Percentiles rank a stretch among this genome's conserved stretches.
Evolutionary conservation across 1,140 invertebrate genomes (phyloP).

Genomic region (Drosophila burlai): DNA sequence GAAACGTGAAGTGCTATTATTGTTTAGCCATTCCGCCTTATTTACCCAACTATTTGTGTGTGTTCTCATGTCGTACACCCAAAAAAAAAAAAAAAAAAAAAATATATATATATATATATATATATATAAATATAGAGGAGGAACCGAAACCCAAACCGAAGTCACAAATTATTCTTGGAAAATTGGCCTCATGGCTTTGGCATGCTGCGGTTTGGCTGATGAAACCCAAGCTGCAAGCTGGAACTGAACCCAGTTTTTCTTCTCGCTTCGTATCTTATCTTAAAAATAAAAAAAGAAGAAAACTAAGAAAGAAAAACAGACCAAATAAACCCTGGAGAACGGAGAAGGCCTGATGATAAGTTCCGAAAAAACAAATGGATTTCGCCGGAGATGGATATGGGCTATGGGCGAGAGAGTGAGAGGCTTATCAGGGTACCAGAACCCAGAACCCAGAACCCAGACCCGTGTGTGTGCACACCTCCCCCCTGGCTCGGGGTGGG

Average conservation of each 20-base stretch:
- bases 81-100: background rate
- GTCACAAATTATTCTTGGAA: constrained; percentile 73
- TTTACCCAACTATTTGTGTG: constrained; percentile 37
- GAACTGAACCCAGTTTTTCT: constrained; percentile 33
- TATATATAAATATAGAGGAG: background rate
- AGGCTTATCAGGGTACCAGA: constrained; percentile 56
- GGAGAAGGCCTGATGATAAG: constrained; percentile 61
- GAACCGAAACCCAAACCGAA: constrained; percentile 24
- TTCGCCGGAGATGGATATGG: constrained; percentile 21
- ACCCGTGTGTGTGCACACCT: constrained; percentile 1
- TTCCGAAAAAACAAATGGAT: constrained; percentile 51
- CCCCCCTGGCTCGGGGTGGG: background rate
- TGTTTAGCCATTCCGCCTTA: constrained; percentile 31
- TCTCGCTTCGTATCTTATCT: constrained; percentile 13
- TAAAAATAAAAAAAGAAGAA: constrained; percentile 51
- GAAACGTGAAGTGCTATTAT: constrained; percentile 39
- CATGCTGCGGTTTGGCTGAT: constrained; percentile 56
- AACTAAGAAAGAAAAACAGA: constrained; percentile 9
- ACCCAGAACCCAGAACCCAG: background rate
- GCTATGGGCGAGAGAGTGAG: background rate
- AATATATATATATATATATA: too few species aligned
- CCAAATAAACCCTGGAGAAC: constrained; percentile 16
- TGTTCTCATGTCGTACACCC: background rate
- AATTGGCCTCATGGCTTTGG: constrained; percentile 75
- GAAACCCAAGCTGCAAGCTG: constrained; percentile 30